These are phyloP conservation scores for Melanotaenia nigrans DNA, from an alignment of 2,797 vertebrate species.

Conservation along the genomic window DNA sequence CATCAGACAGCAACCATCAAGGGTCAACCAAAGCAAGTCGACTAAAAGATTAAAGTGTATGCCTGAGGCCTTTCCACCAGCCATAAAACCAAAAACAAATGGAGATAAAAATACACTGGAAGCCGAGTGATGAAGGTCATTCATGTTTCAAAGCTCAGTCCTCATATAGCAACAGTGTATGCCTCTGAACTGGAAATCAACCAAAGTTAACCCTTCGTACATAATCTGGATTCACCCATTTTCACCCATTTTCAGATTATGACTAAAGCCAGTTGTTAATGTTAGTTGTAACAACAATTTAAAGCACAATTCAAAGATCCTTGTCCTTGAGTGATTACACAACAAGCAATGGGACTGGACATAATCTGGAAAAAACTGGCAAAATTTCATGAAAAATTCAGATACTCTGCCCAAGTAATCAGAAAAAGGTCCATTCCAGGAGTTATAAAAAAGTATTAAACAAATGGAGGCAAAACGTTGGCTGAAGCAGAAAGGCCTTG, in stretches of 20 bases:
- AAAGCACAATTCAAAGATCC: too few species aligned
- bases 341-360: too few species aligned
- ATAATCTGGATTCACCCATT: neutral
- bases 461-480: neutral
- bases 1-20: slow-evolving; percentile 33
- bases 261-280: neutral
- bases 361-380: too few species aligned
- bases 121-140: slow-evolving; percentile 55
- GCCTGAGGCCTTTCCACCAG: slow-evolving; percentile 29
- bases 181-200: neutral
- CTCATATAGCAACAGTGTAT: neutral
- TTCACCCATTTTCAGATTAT: neutral
- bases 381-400: too few species aligned
- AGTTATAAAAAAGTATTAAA: neutral
- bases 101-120: slow-evolving; percentile 43
- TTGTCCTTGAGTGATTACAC: too few species aligned
- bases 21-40: slow-evolving; percentile 42
- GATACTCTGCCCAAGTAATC: too few species aligned
- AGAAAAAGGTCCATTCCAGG: neutral
- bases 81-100: slow-evolving; percentile 28
- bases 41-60: slow-evolving; percentile 41
- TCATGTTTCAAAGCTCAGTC: slow-evolving; percentile 28
- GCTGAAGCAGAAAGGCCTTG: neutral
- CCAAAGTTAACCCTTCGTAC: neutral
- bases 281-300: neutral